Evolutionary conservation across 2,797 vertebrate genomes (phyloP).

Genomic region (Sphaeramia orbicularis): DNA sequence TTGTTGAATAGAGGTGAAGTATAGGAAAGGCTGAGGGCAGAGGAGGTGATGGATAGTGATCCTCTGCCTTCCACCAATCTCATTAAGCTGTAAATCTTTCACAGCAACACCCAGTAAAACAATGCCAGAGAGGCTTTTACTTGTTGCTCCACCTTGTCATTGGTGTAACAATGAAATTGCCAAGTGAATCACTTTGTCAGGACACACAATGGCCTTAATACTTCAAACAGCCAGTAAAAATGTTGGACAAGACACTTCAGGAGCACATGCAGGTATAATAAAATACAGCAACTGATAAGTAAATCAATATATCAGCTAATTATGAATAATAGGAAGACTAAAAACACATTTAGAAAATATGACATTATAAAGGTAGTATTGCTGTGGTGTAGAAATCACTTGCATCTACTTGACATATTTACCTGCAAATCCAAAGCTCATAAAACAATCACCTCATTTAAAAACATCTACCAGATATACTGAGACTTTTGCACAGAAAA

Average conservation of each 20-base stretch:
- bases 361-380: neutral
- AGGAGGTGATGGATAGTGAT: constrained; percentile 84
- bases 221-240: constrained; percentile 68
- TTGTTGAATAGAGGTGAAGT: constrained; percentile 54
- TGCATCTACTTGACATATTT: no score
- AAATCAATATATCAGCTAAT: constrained; percentile 10
- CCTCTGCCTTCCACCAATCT: constrained; percentile 61
- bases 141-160: constrained; percentile 74
- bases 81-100: constrained; percentile 89
- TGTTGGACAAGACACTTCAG: constrained; percentile 70
- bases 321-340: neutral
- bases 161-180: constrained; percentile 71
- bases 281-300: neutral
- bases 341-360: neutral
- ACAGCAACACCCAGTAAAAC: constrained; percentile 72
- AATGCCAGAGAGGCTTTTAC: constrained; percentile 79
- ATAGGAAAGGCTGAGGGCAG: constrained; percentile 52
- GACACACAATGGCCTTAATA: constrained; percentile 72
- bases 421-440: no score
- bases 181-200: constrained; percentile 65
- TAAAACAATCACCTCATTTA: no score
- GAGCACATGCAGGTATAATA: constrained; percentile 38
- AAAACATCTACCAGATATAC: no score
- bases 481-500: no score
- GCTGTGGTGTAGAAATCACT: no score